Conservation (phyloP, 2,888 invertebrate genomes). For the Drosophila robusta region DNA sequence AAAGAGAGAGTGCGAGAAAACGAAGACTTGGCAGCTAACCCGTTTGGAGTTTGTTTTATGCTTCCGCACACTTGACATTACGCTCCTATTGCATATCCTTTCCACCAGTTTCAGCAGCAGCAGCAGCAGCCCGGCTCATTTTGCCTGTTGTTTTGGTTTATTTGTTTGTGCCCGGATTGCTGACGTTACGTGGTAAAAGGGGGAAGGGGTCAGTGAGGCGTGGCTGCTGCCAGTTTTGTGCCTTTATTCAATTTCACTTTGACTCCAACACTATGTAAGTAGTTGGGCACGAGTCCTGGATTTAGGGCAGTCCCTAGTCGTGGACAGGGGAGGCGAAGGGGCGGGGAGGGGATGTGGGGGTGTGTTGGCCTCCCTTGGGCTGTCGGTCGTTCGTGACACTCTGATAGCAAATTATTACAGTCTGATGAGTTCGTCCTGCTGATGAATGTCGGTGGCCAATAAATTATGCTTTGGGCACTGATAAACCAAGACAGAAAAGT, state of each 20-base stretch:
- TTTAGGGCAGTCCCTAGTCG: neutral
- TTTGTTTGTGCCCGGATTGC: constrained; percentile 23
- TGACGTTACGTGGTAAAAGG: neutral
- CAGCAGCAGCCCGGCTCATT: constrained; percentile 21
- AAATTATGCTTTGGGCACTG: constrained; percentile 72
- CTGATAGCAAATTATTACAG: constrained; percentile 79
- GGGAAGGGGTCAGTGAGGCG: neutral
- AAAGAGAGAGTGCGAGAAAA: constrained; percentile 23
- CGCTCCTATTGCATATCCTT: constrained; percentile 57
- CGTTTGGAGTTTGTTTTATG: constrained; percentile 80
- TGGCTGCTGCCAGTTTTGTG: constrained; percentile 46
- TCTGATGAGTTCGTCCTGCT: constrained; percentile 74
- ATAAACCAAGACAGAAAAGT: constrained; percentile 37
- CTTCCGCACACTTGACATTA: constrained; percentile 79
- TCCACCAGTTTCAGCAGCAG: too few relatives aligned
- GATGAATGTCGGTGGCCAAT: constrained; percentile 74
- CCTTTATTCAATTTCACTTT: constrained; percentile 74
- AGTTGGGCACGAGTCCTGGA: neutral
- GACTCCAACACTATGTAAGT: constrained; percentile 52
- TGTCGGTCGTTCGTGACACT: constrained; percentile 63
- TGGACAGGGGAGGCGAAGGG: too few relatives aligned
- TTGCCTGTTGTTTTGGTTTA: constrained; percentile 35
- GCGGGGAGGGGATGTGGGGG: too few relatives aligned
- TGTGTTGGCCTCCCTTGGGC: constrained; percentile 22
- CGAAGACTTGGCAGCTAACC: constrained; percentile 58